These are phyloP conservation scores for Macropus fuliginosus DNA, from an alignment of 2,797 vertebrate genomes.

Conservation along the genomic window DNA sequence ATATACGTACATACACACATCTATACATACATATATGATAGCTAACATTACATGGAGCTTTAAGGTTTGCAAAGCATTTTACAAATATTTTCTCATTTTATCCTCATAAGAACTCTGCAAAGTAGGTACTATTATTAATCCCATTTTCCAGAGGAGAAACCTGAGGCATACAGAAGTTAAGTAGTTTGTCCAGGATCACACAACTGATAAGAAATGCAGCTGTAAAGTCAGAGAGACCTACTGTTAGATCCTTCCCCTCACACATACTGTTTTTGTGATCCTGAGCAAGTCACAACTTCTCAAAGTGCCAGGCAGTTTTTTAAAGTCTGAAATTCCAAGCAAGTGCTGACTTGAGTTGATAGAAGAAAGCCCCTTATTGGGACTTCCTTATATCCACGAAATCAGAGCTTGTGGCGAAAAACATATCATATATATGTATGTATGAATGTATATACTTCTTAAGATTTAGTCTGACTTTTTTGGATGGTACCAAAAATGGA, in stretches of 20 bases:
- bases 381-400: neutral
- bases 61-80: neutral
- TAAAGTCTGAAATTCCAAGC: neutral
- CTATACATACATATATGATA: too few species aligned
- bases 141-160: neutral
- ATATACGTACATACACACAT: neutral
- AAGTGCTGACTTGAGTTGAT: neutral
- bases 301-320: neutral
- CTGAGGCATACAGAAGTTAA: neutral
- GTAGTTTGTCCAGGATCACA: neutral
- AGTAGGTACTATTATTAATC: neutral
- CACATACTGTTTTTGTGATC: neutral
- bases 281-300: neutral
- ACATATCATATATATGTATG: neutral
- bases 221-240: neutral
- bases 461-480: neutral
- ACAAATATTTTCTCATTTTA: neutral
- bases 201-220: neutral
- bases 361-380: neutral
- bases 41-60: neutral
- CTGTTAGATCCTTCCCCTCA: neutral
- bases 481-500: neutral
- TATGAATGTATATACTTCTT: neutral
- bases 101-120: neutral
- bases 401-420: neutral